Percentiles rank a stretch among this genome's conserved stretches.
Conservation (phyloP, 2,888 invertebrate genomes). For the Lepidocyrtoides sp. region DNA sequence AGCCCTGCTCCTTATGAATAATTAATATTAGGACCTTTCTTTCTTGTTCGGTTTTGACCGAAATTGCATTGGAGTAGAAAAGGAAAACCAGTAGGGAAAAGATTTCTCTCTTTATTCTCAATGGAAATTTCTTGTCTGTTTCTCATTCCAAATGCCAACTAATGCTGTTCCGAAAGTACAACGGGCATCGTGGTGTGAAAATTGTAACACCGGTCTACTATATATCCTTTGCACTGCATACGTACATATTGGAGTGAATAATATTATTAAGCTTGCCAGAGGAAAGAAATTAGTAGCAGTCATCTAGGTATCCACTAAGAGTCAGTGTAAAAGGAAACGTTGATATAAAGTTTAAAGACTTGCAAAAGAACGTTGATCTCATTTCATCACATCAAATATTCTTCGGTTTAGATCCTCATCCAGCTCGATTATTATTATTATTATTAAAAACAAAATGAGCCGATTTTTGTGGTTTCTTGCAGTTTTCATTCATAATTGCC, state of each 20-base stretch:
- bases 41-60: slow-evolving; percentile 61
- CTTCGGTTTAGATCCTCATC: slow-evolving; percentile 12
- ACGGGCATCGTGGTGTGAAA: slow-evolving; percentile 21
- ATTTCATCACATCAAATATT: slow-evolving; percentile 61
- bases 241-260: background rate
- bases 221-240: background rate
- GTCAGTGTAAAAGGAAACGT: too few species aligned
- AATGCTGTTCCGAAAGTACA: background rate
- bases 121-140: slow-evolving; percentile 32
- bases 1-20: slow-evolving; percentile 77
- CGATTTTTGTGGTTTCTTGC: slow-evolving; percentile 20
- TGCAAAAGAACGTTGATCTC: slow-evolving; percentile 60
- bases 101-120: background rate
- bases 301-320: too few species aligned
- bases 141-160: slow-evolving; percentile 51
- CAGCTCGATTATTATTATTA: background rate
- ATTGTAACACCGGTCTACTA: slow-evolving; percentile 18
- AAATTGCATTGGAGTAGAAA: slow-evolving; percentile 2
- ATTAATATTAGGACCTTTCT: slow-evolving; percentile 73
- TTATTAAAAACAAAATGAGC: background rate
- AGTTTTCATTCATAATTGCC: slow-evolving; percentile 42
- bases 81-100: background rate
- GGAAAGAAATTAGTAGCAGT: slow-evolving; percentile 2
- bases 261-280: background rate
- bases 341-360: too few species aligned